Evolutionary conservation across 2,113 vertebrate genomes (phyloP), one percentile per base, ranked within the genome.

Genomic region (Nymphicus hollandicus): DNA sequence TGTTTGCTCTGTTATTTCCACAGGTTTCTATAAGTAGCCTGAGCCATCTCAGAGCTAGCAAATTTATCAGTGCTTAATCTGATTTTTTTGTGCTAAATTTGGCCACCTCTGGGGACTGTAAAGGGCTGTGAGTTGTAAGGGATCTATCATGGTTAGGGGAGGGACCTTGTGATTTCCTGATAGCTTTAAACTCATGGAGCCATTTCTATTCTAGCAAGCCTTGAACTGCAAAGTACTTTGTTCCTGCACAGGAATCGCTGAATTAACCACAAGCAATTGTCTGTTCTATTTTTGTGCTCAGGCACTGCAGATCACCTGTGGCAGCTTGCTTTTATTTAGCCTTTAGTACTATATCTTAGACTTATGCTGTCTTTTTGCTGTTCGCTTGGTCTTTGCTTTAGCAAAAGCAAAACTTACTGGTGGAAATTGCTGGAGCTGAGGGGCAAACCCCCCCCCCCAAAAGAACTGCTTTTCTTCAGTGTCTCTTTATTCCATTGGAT

Each of bases 221-320:
- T 89, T 77, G 74, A 88, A 82, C 76, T 86, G 87, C 58, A 31
- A 44, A 71, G 19, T 44, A 7, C 64, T 93, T 89, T 93, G 63
- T 90, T 93, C 88, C 85, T 91, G 66, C 47, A 66, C 81, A 88
- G 86, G 85, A 86, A 47, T 80, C 74, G 79, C 74, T 88, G 79
- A 94, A 95, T 89, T 83, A 89, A 96, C 93, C 93, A 89, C 94
- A 88, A 88, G 86, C 52, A 86, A 65, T 89, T 7, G 9, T 86
- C 73, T 81, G 7, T 66, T 96, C 66, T 90, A 58, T 88, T 90
- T 93, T 55, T 81, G 76, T 37, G 39, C 70, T 81, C 64, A 55
- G 91, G 47, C 10, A 2, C 27, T 83, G 81, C 88, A 91, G 78
- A 56, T 72, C 11, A 85, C 49, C 68, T 35, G 65, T 85, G 70